These are phyloP conservation scores for Megastigmus dorsalis DNA, from an alignment of 2,888 invertebrate species.

Conservation along the genomic window DNA sequence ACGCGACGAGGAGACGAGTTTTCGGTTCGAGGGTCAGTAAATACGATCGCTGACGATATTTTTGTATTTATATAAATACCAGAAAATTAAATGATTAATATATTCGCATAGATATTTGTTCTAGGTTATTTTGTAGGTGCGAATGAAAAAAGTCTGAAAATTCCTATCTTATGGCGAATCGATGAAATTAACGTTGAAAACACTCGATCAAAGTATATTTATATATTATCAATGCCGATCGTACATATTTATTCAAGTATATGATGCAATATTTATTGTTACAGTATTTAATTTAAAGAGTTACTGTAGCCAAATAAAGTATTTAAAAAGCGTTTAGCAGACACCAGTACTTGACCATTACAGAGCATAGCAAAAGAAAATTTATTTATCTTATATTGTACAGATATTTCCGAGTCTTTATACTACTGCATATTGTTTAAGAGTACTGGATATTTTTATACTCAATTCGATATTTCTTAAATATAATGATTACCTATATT, in stretches of 20 bases:
- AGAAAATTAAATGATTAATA: constrained; percentile 64
- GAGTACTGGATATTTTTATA: constrained; percentile 10
- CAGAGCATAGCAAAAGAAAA: background rate
- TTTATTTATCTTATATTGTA: constrained; percentile 22
- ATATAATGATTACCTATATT: background rate
- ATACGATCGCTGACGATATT: constrained; percentile 18
- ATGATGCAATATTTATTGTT: background rate
- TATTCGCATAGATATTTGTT: constrained; percentile 60
- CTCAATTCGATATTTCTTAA: background rate
- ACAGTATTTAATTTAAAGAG: background rate
- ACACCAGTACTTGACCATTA: background rate
- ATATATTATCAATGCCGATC: background rate
- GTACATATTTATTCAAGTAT: background rate
- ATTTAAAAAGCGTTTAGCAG: background rate
- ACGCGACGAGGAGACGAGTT: background rate
- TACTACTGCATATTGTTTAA: background rate
- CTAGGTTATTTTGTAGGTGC: background rate
- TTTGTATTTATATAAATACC: constrained; percentile 64
- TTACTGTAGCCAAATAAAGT: background rate
- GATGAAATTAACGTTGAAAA: constrained; percentile 7
- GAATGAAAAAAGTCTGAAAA: constrained; percentile 30
- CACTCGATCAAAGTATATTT: background rate
- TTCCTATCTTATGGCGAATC: constrained; percentile 46
- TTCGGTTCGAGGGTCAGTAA: constrained; percentile 15
- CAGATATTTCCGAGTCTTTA: background rate